A percentile compares a stretch with the other conserved stretches of the same genome.
Conservation (phyloP, 2,113 vertebrate genomes). For the Carlito syrichta region DNA sequence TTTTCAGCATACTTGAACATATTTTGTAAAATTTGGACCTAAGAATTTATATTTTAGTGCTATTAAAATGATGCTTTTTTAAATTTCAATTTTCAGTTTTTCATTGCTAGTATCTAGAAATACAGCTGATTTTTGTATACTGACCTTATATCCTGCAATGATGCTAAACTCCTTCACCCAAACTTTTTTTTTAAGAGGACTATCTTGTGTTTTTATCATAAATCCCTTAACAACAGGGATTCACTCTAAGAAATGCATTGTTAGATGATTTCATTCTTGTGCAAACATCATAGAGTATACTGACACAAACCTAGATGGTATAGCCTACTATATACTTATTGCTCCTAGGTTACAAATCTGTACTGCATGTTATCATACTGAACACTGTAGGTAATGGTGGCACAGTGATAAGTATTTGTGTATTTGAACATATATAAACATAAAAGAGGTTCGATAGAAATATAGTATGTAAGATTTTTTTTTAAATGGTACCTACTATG, state of each 20-base stretch:
- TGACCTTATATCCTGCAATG: background rate
- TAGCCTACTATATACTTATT: background rate
- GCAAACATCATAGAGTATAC: background rate
- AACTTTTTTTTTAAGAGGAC: background rate
- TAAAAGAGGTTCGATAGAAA: background rate
- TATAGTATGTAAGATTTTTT: background rate
- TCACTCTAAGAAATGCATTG: background rate
- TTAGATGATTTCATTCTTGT: background rate
- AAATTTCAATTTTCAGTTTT: background rate
- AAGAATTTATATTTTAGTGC: background rate
- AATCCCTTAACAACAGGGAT: background rate
- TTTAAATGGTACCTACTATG: background rate
- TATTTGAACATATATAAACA: background rate
- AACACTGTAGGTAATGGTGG: background rate
- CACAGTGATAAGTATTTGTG: background rate
- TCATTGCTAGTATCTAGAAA: background rate
- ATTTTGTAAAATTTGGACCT: background rate
- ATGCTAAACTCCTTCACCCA: background rate
- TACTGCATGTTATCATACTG: background rate
- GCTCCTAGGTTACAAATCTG: background rate
- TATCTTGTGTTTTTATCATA: background rate
- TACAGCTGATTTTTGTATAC: background rate
- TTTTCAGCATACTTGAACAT: background rate
- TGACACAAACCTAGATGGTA: background rate
- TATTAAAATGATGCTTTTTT: background rate